A percentile compares a stretch with the other conserved stretches of the same genome.
Conservation (phyloP, 2,888 invertebrate genomes). For the Eupelmus urozonus region DNA sequence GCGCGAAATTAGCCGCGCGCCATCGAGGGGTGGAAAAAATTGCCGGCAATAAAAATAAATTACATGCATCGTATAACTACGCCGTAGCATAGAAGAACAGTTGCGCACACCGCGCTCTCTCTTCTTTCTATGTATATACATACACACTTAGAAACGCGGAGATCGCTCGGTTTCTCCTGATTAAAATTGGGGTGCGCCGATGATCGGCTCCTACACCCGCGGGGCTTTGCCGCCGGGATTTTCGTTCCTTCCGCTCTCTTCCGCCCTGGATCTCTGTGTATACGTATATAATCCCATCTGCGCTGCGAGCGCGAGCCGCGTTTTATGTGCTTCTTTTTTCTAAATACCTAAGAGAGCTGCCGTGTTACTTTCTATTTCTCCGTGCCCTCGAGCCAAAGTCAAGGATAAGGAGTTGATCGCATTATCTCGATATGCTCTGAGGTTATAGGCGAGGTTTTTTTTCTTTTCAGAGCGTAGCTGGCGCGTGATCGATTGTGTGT, state of each 20-base stretch:
- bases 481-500: conserved; percentile 2
- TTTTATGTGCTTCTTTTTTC: neutral
- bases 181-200: conserved; percentile 77
- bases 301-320: conserved; percentile 10
- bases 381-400: conserved; percentile 56
- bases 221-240: conserved; percentile 60
- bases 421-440: conserved; percentile 42
- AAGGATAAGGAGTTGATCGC: conserved; percentile 37
- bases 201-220: conserved; percentile 67
- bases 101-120: conserved; percentile 57
- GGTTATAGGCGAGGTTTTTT: conserved; percentile 33
- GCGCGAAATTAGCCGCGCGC: conserved; percentile 72
- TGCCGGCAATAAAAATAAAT: conserved; percentile 78
- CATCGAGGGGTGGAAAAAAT: conserved; percentile 77
- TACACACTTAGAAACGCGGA: conserved; percentile 21
- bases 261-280: neutral
- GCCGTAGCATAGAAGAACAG: conserved; percentile 64
- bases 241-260: conserved; percentile 17
- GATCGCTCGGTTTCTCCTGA: conserved; percentile 67
- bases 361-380: conserved; percentile 42
- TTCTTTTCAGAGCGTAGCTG: neutral
- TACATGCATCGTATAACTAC: conserved; percentile 76
- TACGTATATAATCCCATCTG: conserved; percentile 48
- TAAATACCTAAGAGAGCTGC: neutral
- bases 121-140: neutral